These are phyloP conservation scores for Rhysida immarginata DNA, from an alignment of 1,140 invertebrate genomes.

Conservation along the genomic window DNA sequence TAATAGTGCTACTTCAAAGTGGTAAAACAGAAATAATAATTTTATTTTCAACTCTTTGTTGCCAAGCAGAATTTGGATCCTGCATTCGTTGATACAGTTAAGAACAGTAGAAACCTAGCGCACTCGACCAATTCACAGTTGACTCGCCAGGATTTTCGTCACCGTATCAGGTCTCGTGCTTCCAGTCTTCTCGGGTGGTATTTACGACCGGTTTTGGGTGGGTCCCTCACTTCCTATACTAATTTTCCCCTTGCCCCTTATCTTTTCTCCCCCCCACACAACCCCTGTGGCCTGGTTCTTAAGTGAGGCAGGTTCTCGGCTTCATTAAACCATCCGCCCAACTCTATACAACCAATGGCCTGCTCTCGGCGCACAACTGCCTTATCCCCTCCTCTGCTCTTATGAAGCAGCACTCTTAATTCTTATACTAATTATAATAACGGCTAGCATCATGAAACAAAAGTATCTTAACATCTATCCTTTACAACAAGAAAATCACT, in stretches of 20 bases:
- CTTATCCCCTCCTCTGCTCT: no score
- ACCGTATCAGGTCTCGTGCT: background rate
- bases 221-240: background rate
- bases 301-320: background rate
- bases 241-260: background rate
- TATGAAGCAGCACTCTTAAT: no score
- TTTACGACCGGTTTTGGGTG: background rate
- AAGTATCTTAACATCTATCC: background rate
- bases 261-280: background rate
- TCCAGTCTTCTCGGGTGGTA: background rate
- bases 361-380: background rate
- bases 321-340: background rate
- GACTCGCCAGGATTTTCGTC: background rate
- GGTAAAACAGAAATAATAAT: no score
- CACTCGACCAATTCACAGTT: no score
- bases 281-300: no score
- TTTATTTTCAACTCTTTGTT: no score
- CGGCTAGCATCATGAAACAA: background rate
- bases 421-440: no score
- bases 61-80: no score
- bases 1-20: no score
- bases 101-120: no score
- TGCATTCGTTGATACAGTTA: no score
- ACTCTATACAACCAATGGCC: background rate
- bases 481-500: background rate